phyloP scores from a whole-genome alignment of 2,113 vertebrate species.

The Chascanopsetta lugubris region DNA sequence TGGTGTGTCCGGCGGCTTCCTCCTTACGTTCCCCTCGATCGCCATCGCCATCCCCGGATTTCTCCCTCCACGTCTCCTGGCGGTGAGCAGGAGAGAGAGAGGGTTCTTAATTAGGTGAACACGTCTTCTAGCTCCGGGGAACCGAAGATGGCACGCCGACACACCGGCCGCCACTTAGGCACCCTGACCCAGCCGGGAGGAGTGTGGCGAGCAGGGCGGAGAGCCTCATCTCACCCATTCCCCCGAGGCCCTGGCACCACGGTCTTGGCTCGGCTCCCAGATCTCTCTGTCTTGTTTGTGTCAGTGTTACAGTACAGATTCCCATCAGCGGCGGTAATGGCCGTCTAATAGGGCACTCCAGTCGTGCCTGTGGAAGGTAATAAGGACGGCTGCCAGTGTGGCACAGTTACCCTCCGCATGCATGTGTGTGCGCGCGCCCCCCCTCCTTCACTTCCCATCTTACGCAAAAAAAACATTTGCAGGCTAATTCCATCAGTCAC shows the following conservation, averaged over 20 bases:
- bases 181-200: conserved; percentile 47
- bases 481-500: conserved; percentile 66
- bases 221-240: conserved; percentile 55
- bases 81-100: conserved; percentile 52
- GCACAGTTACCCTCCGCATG: conserved; percentile 46
- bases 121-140: conserved; percentile 62
- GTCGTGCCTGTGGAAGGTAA: conserved; percentile 57
- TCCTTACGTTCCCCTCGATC: conserved; percentile 23
- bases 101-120: conserved; percentile 77
- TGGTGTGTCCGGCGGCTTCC: conserved; percentile 18
- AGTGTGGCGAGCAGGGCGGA: conserved; percentile 42
- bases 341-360: conserved; percentile 61
- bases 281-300: conserved; percentile 67
- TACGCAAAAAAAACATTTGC: conserved; percentile 45
- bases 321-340: conserved; percentile 66
- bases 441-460: conserved; percentile 43
- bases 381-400: conserved; percentile 60
- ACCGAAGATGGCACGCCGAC: conserved; percentile 55
- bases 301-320: conserved; percentile 60
- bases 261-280: conserved; percentile 53
- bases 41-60: conserved; percentile 51
- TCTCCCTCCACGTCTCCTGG: conserved; percentile 50
- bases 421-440: conserved; percentile 16
- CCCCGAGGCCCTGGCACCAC: conserved; percentile 47
- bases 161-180: conserved; percentile 42